Conservation (phyloP, 2,797 vertebrate genomes). For the Onychomys leucogaster region DNA sequence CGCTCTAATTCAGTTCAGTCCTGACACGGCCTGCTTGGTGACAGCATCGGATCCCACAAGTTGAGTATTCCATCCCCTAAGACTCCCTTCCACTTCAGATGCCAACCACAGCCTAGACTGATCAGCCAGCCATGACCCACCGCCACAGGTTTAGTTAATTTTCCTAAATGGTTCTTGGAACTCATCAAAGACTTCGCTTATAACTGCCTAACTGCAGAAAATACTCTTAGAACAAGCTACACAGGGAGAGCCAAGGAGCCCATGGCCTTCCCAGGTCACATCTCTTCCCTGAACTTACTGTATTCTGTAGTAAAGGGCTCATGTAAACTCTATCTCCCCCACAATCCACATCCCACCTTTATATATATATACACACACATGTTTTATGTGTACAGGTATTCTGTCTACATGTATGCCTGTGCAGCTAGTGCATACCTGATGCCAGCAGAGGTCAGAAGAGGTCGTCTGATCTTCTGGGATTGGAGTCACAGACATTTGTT, state of each 20-base stretch:
- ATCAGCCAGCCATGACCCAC: not conserved
- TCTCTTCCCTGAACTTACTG: too few relatives aligned
- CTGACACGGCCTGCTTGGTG: not conserved
- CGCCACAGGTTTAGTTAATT: not conserved
- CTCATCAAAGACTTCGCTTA: not conserved
- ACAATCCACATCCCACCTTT: not conserved
- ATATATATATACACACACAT: too few relatives aligned
- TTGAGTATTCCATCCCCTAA: not conserved
- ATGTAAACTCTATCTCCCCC: not conserved
- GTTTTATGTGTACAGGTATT: not conserved
- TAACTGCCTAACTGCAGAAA: not conserved
- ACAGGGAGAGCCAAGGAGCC: not conserved
- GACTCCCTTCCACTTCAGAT: not conserved
- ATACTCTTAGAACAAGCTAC: not conserved
- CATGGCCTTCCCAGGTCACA: not conserved
- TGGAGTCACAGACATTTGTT: not conserved
- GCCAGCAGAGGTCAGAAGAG: not conserved
- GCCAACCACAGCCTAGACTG: not conserved
- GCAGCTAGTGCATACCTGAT: not conserved
- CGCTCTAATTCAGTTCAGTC: not conserved
- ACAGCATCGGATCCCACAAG: not conserved
- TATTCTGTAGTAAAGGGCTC: not conserved
- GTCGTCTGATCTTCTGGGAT: not conserved
- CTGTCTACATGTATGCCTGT: not conserved
- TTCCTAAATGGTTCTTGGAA: not conserved